These are phyloP conservation scores for Lasioglossum morio DNA, from an alignment of 2,888 invertebrate species.

Conservation along the genomic window DNA sequence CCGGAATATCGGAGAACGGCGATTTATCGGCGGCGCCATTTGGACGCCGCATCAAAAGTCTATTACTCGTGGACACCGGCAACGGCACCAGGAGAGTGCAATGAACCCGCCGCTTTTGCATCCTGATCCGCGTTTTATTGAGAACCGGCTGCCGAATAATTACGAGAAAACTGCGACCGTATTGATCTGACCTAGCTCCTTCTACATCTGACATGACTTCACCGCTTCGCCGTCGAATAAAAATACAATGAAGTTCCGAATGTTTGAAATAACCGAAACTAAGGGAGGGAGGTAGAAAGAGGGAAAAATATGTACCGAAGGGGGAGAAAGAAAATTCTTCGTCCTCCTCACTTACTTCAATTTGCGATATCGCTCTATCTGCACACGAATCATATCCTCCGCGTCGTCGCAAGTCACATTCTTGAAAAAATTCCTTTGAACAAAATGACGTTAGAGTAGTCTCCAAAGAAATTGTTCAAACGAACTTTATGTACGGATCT, in stretches of 20 bases:
- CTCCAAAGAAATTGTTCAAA: too few relatives aligned
- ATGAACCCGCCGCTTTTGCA: constrained; percentile 32
- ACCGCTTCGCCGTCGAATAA: neutral
- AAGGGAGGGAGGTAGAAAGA: neutral
- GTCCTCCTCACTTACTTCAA: neutral
- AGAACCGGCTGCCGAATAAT: constrained; percentile 35
- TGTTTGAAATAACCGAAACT: neutral
- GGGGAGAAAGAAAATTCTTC: neutral
- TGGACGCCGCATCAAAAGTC: constrained; percentile 54
- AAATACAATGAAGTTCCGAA: neutral
- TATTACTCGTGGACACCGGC: constrained; percentile 48
- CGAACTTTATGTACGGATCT: too few relatives aligned
- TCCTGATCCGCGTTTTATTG: constrained; percentile 33
- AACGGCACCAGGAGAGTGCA: constrained; percentile 27
- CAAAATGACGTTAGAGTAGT: neutral
- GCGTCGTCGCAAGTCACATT: neutral
- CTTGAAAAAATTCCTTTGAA: neutral
- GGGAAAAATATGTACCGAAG: too few relatives aligned
- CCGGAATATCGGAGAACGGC: constrained; percentile 31
- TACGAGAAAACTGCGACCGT: constrained; percentile 19
- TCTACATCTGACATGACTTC: constrained; percentile 9
- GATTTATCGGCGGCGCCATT: constrained; percentile 53
- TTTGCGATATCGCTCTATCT: neutral
- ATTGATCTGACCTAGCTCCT: constrained; percentile 26
- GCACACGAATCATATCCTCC: neutral